Base-by-base conservation (phyloP, 2,888 invertebrate genomes). In the Acrobeloides nanus region DNA sequence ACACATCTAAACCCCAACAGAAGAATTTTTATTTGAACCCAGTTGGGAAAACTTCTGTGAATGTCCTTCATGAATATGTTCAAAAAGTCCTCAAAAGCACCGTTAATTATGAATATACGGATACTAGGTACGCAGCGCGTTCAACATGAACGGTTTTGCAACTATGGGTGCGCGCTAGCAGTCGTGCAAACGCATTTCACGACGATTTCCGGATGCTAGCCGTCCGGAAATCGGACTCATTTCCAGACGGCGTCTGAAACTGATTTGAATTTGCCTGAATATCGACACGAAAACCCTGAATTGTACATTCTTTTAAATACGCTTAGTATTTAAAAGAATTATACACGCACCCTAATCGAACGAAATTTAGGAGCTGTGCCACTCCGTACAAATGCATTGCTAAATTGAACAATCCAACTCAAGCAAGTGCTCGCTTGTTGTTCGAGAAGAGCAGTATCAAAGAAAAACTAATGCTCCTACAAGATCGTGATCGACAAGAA, bases 1-100 rank as follows among this genome's bases (percentile, higher is more conserved):
- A 46, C 7, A 37, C 32, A 8, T 32, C 48, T 10, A 58, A 58
- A 27, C 59, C 59, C 10, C 41, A 47, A 20, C 48, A 46, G 64
- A 33, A 84, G 72, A 89, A 92, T 75, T 93, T 92, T 85, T 87
- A 90, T 56, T 85, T 95, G 84, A 95, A 95, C 79, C 92, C 93
- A 51, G 86, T 87, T 72, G 92, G 92, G 12, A 61, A 62, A 27
- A 89, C 71, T 86, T 86, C 75, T 31, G 86, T 95, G 7, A 89
- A 90, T 61, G 89, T 95, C 72, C 81, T 97, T 62, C 95, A 97
- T 76, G 95, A 97, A 76, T 95, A 92, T 77, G 88, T 92, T 31
- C 89, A 93, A 62, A 86, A 92, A 73, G 89, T 89, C 3, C 78
- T 93, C 50, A 86, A 89, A 75, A 87, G 89, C 57, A 42, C 48